Percentiles rank a stretch among this genome's conserved stretches.
Evolutionary conservation across 2,888 invertebrate species (phyloP).

Genomic region (Campoplex capitator): DNA sequence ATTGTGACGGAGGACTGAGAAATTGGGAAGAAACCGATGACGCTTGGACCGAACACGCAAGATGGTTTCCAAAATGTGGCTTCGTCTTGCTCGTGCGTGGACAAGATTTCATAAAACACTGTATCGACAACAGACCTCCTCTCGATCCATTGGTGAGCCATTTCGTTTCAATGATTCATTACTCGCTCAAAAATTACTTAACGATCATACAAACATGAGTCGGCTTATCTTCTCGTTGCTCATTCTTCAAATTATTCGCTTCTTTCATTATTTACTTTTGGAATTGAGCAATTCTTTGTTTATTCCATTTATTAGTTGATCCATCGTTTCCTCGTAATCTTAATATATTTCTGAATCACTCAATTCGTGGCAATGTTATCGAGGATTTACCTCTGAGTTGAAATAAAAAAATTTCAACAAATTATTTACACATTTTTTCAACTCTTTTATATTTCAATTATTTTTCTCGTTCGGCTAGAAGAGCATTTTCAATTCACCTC

Average conservation of each 20-base stretch:
- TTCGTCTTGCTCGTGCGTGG: slow-evolving; percentile 94
- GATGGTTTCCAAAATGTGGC: slow-evolving; percentile 96
- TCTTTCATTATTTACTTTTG: neutral
- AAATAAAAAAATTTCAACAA: neutral
- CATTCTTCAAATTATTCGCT: neutral
- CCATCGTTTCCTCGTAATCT: neutral
- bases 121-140: slow-evolving; percentile 79
- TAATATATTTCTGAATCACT: neutral
- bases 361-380: too few relatives aligned
- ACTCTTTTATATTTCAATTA: neutral
- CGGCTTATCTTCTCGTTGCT: neutral
- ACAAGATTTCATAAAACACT: slow-evolving; percentile 89
- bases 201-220: neutral
- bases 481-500: neutral
- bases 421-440: neutral
- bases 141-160: slow-evolving; percentile 76
- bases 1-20: slow-evolving; percentile 96
- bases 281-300: neutral
- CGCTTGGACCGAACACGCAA: slow-evolving; percentile 97
- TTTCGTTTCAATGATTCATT: neutral
- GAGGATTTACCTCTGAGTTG: too few relatives aligned
- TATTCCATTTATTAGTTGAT: neutral
- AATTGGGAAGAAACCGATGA: slow-evolving; percentile 96
- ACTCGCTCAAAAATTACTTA: neutral
- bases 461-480: neutral